phyloP scores from a whole-genome alignment of 1,140 invertebrate species.

The Pectinophora gossypiella region DNA sequence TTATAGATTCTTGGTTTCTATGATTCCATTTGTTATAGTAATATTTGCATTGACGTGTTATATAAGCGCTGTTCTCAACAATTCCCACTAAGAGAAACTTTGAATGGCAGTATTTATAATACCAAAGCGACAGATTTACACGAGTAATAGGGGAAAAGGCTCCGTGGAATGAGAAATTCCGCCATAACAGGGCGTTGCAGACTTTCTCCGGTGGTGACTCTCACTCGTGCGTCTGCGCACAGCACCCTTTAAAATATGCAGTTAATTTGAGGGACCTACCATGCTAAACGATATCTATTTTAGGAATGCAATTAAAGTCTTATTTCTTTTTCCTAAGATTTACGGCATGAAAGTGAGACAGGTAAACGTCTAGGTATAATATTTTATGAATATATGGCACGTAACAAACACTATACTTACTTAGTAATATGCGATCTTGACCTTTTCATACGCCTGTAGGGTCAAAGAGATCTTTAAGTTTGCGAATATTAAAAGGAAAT shows the following conservation, averaged over 20 bases:
- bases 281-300: slow-evolving; percentile 1
- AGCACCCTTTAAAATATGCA: slow-evolving; percentile 22
- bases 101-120: slow-evolving; percentile 27
- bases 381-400: too few relatives aligned
- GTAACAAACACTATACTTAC: too few relatives aligned
- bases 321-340: too few relatives aligned
- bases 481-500: too few relatives aligned
- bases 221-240: slow-evolving; percentile 28
- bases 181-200: slow-evolving; percentile 60
- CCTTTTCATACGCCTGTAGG: too few relatives aligned
- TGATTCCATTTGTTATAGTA: neutral
- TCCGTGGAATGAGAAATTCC: slow-evolving; percentile 61
- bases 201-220: slow-evolving; percentile 54
- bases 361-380: too few relatives aligned
- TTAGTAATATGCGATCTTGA: too few relatives aligned
- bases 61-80: neutral
- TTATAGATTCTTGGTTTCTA: too few relatives aligned
- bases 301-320: slow-evolving; percentile 2
- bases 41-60: neutral
- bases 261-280: slow-evolving; percentile 1
- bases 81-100: slow-evolving; percentile 23
- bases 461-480: too few relatives aligned
- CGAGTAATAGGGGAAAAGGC: slow-evolving; percentile 59
- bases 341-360: too few relatives aligned
- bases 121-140: slow-evolving; percentile 42